Evolutionary conservation across 2,888 invertebrate genomes (phyloP).

Genomic region (Meiosimyza decipiens): DNA sequence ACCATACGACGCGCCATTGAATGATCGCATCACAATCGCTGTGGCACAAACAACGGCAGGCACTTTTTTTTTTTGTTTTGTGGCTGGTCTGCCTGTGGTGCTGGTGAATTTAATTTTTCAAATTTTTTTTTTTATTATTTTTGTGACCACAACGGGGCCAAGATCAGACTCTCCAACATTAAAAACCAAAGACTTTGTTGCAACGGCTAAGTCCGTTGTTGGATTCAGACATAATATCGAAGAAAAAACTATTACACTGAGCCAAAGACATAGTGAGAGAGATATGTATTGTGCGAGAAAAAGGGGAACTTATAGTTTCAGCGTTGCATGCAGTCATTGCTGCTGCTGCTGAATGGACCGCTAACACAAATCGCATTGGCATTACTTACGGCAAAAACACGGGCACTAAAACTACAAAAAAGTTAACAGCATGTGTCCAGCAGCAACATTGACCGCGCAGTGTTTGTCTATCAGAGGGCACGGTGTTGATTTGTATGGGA

Average conservation of each 20-base stretch:
- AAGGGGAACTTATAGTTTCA: neutral
- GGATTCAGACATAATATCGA: neutral
- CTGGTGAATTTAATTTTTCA: too few relatives aligned
- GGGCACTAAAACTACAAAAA: conserved; percentile 13
- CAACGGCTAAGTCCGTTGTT: conserved; percentile 1
- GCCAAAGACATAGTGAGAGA: too few relatives aligned
- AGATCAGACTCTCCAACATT: conserved; percentile 22
- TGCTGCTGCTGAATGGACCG: conserved; percentile 13
- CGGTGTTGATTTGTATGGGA: neutral
- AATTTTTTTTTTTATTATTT: neutral
- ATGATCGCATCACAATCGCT: too few relatives aligned
- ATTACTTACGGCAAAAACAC: conserved; percentile 11
- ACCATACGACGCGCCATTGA: neutral
- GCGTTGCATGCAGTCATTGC: neutral
- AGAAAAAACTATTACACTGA: too few relatives aligned
- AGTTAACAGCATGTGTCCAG: conserved; percentile 30
- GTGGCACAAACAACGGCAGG: too few relatives aligned
- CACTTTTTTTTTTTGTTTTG: neutral
- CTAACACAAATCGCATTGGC: neutral
- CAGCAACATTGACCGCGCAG: conserved; percentile 23
- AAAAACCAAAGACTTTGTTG: neutral
- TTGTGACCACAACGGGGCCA: conserved; percentile 25
- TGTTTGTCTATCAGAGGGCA: conserved; percentile 4
- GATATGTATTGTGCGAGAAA: too few relatives aligned
- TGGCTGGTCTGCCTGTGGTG: neutral